Percentiles rank a stretch among this genome's conserved stretches.
Conservation (phyloP, 2,888 invertebrate species). For the Hyposoter dolosus region DNA sequence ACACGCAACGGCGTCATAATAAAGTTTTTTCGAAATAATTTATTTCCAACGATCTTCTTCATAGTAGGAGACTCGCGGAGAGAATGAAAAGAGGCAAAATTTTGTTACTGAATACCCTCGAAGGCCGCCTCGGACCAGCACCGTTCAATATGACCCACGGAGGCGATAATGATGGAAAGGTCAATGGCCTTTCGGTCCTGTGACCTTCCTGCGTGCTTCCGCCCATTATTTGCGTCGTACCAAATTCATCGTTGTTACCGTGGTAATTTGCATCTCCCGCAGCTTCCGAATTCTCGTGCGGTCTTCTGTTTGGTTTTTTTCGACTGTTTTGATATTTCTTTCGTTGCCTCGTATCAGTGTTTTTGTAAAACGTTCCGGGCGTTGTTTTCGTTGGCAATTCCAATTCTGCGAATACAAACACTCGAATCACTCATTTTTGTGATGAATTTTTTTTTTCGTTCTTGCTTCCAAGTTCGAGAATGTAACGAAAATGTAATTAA, state of each 20-base stretch:
- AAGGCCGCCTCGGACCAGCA: slow-evolving; percentile 72
- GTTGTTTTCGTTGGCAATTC: slow-evolving; percentile 77
- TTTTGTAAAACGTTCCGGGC: slow-evolving; percentile 75
- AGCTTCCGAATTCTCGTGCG: slow-evolving; percentile 55
- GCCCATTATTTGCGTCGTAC: slow-evolving; percentile 81
- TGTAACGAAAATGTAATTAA: no score
- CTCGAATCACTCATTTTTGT: background rate
- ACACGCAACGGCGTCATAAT: background rate
- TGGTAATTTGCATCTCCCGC: slow-evolving; percentile 59
- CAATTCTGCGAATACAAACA: slow-evolving; percentile 71
- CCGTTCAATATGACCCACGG: slow-evolving; percentile 77
- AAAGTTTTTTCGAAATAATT: background rate
- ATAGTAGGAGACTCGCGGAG: slow-evolving; percentile 47
- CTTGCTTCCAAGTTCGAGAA: no score
- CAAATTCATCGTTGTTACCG: slow-evolving; percentile 76
- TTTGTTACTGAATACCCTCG: slow-evolving; percentile 56
- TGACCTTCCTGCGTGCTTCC: slow-evolving; percentile 79
- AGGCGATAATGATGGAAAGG: slow-evolving; percentile 78
- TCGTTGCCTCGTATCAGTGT: slow-evolving; percentile 75
- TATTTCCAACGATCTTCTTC: slow-evolving; percentile 27
- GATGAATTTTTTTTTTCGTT: background rate
- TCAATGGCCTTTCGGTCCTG: slow-evolving; percentile 80
- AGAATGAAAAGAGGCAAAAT: slow-evolving; percentile 72
- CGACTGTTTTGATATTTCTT: slow-evolving; percentile 75
- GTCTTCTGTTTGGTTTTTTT: slow-evolving; percentile 72